Base-by-base conservation (phyloP, 1,140 invertebrate species). In the Asbolus verrucosus region DNA sequence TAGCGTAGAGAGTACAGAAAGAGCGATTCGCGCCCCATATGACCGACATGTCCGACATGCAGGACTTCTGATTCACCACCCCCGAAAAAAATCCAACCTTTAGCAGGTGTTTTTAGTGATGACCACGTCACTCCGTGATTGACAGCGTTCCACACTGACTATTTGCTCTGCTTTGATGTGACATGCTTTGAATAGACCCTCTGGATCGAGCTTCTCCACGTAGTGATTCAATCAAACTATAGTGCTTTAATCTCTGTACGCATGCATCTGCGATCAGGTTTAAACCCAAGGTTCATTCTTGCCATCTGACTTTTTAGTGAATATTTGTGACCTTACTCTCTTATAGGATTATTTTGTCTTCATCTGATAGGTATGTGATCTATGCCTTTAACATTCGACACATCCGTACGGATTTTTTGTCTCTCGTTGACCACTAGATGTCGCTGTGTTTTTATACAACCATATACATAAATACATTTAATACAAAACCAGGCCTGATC, bases 1-100 rank as follows among this genome's bases (percentile, higher is more conserved):
- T 63, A 63, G 61, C 39, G 61, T 63, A 63, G 61, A 41, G 61
- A 41, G 33, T 63, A 39, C 61, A 38, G 18, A 63, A 63, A 54
- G 27, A 54, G 46, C 33, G 19, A 41, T 63, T 63, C 61, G 61
- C 61, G 39, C 61, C 61, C 61, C 61, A 63, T 63, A 63, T 39
- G 46, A 54, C 21, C 46, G 46, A 54, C 27, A 54, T 54, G 46
- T 21, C 21, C 46, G 46, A 54, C 27, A 54, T 54, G 46, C 46
- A 54, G 46, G 46, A 54, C 46, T 54, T 24, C 11, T 27, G 27
- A 54, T 14, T 54, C 21, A 13, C 46, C 46, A 54, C 46, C 21
- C 21, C 27, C 46, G 46, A 24, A 27, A 19, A 9, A 54, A 27
- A 27, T 27, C 27, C 14, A 54, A 27, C 46, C 11, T 54, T 54